Conservation (phyloP, 2,888 invertebrate species). For the Dicroscelio sp. region DNA sequence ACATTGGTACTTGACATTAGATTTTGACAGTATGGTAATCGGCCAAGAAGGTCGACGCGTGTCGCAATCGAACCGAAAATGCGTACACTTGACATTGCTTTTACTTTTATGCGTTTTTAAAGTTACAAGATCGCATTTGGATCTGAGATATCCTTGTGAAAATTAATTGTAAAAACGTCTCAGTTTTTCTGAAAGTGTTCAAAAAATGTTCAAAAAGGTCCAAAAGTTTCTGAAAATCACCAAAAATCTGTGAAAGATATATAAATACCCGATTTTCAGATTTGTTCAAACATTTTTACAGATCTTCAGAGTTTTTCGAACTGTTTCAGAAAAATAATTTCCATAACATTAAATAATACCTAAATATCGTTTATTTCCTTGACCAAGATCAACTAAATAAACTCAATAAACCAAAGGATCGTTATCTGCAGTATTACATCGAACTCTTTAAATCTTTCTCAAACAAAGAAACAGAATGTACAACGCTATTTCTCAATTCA, state of each 20-base stretch:
- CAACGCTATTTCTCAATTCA: background rate
- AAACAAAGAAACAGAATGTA: background rate
- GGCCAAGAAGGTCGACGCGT: conserved; percentile 50
- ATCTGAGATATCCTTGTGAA: too few relatives aligned
- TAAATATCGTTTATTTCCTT: too few relatives aligned
- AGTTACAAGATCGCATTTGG: background rate
- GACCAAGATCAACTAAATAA: conserved; percentile 24
- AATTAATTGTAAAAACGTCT: too few relatives aligned
- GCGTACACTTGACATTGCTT: conserved; percentile 67
- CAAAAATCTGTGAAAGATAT: too few relatives aligned
- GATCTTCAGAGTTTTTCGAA: too few relatives aligned
- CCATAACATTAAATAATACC: too few relatives aligned
- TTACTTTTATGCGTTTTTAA: conserved; percentile 40
- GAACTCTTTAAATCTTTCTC: background rate
- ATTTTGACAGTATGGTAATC: conserved; percentile 59
- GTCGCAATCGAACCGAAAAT: conserved; percentile 53
- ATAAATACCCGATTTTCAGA: too few relatives aligned
- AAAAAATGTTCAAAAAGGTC: too few relatives aligned
- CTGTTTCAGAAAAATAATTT: too few relatives aligned
- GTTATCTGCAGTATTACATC: background rate
- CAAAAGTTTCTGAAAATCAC: too few relatives aligned
- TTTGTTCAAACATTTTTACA: too few relatives aligned
- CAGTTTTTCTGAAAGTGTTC: too few relatives aligned
- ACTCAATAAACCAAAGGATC: background rate
- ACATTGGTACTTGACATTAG: conserved; percentile 55